Conservation (phyloP, 2,113 vertebrate genomes). For the Bubo bubo region DNA sequence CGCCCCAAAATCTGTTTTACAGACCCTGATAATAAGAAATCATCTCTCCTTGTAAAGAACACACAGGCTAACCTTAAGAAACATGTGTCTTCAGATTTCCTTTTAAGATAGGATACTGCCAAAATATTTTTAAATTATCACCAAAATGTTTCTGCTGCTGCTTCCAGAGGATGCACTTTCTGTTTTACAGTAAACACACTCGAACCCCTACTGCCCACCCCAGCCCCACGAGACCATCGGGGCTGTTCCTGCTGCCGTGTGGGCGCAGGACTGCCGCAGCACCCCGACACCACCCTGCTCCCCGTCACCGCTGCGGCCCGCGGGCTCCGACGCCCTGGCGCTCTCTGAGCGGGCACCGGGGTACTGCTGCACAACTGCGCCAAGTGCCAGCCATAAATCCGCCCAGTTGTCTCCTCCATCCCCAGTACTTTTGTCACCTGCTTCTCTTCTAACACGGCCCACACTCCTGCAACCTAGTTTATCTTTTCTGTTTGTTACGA, state of each 20-base stretch:
- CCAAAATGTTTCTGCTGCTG: not conserved
- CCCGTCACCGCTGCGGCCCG: rapidly evolving
- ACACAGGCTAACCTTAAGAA: not conserved
- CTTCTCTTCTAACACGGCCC: not conserved
- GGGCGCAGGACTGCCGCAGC: rapidly evolving
- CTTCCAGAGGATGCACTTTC: not conserved
- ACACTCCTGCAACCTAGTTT: not conserved
- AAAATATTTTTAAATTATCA: not conserved
- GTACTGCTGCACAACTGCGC: not conserved
- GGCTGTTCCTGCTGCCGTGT: not conserved
- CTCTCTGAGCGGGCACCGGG: too few relatives aligned
- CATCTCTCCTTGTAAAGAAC: not conserved
- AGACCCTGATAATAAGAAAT: not conserved
- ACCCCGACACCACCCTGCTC: rapidly evolving
- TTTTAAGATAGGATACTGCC: not conserved
- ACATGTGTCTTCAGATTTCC: not conserved
- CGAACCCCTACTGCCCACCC: not conserved
- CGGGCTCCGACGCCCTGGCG: rapidly evolving
- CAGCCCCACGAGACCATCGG: rapidly evolving
- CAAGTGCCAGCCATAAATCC: rapidly evolving
- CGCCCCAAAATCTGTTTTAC: not conserved
- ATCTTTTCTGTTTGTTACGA: not conserved
- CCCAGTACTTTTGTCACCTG: not conserved
- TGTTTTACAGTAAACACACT: not conserved
- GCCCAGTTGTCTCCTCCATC: not conserved